phyloP scores from a whole-genome alignment of 2,113 vertebrate species.

The Atlantisia rogersi region DNA sequence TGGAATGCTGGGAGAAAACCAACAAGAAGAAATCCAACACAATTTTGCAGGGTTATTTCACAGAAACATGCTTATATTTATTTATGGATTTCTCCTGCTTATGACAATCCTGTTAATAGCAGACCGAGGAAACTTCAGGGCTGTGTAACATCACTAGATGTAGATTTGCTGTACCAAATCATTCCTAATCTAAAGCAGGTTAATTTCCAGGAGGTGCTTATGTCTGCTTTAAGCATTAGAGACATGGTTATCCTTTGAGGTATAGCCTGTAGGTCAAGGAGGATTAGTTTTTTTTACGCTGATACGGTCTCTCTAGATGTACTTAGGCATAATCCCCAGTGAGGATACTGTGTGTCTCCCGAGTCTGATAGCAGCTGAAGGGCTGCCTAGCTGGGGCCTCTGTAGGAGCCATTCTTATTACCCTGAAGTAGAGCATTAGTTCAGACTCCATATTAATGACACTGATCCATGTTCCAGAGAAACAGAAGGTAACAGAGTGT shows the following conservation, averaged over 20 bases:
- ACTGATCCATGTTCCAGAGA: background rate
- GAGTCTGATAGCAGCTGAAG: background rate
- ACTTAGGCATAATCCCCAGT: constrained; percentile 7
- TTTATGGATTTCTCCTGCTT: constrained; percentile 7
- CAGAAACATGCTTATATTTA: background rate
- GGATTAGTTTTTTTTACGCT: constrained; percentile 22
- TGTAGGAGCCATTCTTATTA: background rate
- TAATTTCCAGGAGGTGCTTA: constrained; percentile 47
- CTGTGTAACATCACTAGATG: background rate
- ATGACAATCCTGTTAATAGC: constrained; percentile 3
- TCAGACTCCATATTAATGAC: background rate
- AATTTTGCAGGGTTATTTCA: background rate
- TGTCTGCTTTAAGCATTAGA: background rate
- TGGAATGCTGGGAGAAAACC: background rate
- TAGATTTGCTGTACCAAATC: constrained; percentile 13
- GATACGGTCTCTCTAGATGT: background rate
- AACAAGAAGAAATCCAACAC: background rate
- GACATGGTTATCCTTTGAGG: constrained; percentile 11
- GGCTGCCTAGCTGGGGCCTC: background rate
- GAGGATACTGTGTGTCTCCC: background rate
- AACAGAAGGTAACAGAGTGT: background rate
- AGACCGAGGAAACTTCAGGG: background rate
- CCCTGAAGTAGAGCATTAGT: background rate
- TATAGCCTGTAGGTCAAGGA: constrained; percentile 24
- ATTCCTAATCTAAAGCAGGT: constrained; percentile 14